These are phyloP conservation scores for Diaprepes abbreviatus DNA, from an alignment of 2,888 invertebrate genomes.

Conservation along the genomic window DNA sequence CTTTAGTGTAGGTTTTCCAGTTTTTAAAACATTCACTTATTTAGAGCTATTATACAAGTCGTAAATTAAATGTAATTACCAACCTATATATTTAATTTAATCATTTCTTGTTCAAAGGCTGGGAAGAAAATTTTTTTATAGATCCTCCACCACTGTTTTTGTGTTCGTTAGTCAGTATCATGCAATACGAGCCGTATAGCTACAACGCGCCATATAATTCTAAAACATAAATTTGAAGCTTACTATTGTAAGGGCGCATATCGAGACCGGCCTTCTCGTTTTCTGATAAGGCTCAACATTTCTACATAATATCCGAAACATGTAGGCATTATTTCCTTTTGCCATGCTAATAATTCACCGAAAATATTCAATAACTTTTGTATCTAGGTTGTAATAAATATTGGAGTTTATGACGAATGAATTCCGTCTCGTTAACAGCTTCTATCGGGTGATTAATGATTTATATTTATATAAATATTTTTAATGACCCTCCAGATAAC, in stretches of 20 bases:
- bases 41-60: too few relatives aligned
- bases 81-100: too few relatives aligned
- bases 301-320: conserved; percentile 60
- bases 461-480: too few relatives aligned
- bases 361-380: conserved; percentile 45
- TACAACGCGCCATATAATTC: conserved; percentile 20
- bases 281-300: conserved; percentile 58
- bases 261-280: conserved; percentile 37
- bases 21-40: too few relatives aligned
- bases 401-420: conserved; percentile 7
- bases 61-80: too few relatives aligned
- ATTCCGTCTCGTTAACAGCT: neutral
- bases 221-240: conserved; percentile 40
- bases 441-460: neutral
- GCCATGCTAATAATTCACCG: conserved; percentile 45
- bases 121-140: neutral
- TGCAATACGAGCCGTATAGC: conserved; percentile 19
- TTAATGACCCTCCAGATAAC: too few relatives aligned
- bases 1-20: too few relatives aligned
- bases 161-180: conserved; percentile 15
- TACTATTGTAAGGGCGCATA: conserved; percentile 30
- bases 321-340: conserved; percentile 53
- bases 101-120: neutral
- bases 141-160: neutral
- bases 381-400: conserved; percentile 39